Percentiles rank a stretch among this genome's conserved stretches.
Evolutionary conservation across 2,113 vertebrate species (phyloP).

Genomic region (Myiozetetes cayanensis): DNA sequence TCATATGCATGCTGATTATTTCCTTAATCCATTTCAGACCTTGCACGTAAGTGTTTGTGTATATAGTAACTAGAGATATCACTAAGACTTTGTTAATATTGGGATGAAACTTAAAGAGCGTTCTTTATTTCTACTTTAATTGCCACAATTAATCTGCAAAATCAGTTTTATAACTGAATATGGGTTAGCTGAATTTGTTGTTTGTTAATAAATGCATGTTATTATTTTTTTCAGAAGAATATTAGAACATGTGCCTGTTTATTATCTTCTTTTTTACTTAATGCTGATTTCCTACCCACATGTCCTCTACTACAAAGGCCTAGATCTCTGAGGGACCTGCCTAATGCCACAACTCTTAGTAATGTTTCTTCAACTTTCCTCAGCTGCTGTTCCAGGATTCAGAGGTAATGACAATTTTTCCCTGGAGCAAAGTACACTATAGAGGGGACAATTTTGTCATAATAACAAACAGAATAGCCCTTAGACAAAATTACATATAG

Average conservation of each 20-base stretch:
- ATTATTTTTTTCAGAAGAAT: neutral
- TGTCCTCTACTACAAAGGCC: neutral
- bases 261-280: neutral
- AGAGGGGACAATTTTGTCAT: neutral
- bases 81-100: neutral
- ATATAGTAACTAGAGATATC: neutral
- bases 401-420: neutral
- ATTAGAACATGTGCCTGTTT: neutral
- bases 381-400: neutral
- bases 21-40: conserved; percentile 21
- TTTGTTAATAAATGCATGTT: neutral
- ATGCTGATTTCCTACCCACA: neutral
- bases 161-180: neutral
- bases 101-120: neutral
- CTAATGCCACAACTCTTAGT: neutral
- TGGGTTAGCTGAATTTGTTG: neutral
- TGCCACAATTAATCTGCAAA: neutral
- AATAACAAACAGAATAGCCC: neutral
- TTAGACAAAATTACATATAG: neutral
- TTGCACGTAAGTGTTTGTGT: neutral
- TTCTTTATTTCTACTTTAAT: neutral
- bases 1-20: conserved; percentile 22
- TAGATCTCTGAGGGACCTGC: neutral
- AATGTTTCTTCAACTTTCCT: neutral
- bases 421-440: neutral